These are phyloP conservation scores for Caenorhabditis sp. DNA, from an alignment of 2,888 invertebrate genomes.

Conservation along the genomic window DNA sequence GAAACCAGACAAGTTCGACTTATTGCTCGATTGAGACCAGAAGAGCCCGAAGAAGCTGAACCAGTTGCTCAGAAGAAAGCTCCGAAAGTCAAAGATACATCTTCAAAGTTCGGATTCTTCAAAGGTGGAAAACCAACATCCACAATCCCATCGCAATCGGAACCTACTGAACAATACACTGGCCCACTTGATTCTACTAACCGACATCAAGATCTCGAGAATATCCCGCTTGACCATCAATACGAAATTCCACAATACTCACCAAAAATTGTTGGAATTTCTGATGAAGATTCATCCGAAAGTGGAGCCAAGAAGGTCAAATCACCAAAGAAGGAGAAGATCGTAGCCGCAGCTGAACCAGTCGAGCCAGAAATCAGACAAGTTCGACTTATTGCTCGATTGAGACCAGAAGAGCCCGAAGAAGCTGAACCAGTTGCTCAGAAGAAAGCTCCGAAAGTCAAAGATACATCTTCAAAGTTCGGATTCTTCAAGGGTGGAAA, in stretches of 20 bases:
- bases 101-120: no score
- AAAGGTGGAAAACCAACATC: no score
- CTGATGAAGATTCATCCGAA: no score
- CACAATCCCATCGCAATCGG: conserved; percentile 20
- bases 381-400: conserved; percentile 22
- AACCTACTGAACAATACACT: conserved; percentile 11
- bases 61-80: no score
- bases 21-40: no score
- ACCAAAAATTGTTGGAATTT: no score
- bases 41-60: no score
- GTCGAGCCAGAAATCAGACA: conserved; percentile 17
- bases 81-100: no score
- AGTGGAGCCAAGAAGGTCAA: conserved; percentile 18
- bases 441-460: conserved; percentile 13
- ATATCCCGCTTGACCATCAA: no score
- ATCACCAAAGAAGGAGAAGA: conserved; percentile 17
- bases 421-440: conserved; percentile 6
- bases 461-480: conserved; percentile 13
- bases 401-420: conserved; percentile 12
- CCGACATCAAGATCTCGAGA: no score
- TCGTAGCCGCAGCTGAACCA: conserved; percentile 2
- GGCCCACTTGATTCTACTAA: conserved; percentile 22
- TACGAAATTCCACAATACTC: no score
- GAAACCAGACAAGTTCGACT: no score
- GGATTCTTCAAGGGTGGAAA: conserved; percentile 23